Base-by-base conservation (phyloP, 2,888 invertebrate species). In the Rhimphoctona megacephalus region DNA sequence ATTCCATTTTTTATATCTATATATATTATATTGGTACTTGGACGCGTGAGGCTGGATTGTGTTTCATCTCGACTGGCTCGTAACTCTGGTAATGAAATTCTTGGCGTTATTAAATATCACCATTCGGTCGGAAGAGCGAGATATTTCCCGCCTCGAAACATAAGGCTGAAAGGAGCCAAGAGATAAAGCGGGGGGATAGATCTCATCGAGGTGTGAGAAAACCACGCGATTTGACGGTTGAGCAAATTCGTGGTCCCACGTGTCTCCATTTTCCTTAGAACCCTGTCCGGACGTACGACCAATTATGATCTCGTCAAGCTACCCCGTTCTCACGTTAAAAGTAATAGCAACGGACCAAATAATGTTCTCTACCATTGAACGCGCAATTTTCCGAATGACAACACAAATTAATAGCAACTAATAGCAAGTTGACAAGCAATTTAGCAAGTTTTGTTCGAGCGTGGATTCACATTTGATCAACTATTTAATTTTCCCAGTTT, bases 51-150 rank as follows among this genome's bases (percentile, higher is more conserved):
- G 67, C 77, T 67, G 54, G 39, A 76, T 76, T 74, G 76, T 83
- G 70, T 85, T 73, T 76, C 49, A 67, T 67, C 85, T 83, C 87
- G 89, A 88, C 89, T 89, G 57, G 81, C 88, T 77, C 83, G 90
- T 90, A 91, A 91, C 91, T 90, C 91, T 46, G 79, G 88, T 92
- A 93, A 92, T 92, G 93, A 92, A 92, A 92, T 92, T 93, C 93
- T 92, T 91, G 90, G 89, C 90, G 91, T 92, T 92, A 92, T 93
- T 92, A 92, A 83, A 93, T 92, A 92, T 92, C 90, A 92, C 91
- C 90, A 74, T 87, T 84, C 77, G 81, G 85, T 90, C 88, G 90
- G 89, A 89, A 89, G 89, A 90, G 89, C 90, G 88, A 74, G n/a
- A 49, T 61, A 64, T 72, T 39, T 80, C 76, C 61, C 87, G 86